Base-by-base conservation (phyloP, 2,797 vertebrate genomes). In the Myotis pilosus region DNA sequence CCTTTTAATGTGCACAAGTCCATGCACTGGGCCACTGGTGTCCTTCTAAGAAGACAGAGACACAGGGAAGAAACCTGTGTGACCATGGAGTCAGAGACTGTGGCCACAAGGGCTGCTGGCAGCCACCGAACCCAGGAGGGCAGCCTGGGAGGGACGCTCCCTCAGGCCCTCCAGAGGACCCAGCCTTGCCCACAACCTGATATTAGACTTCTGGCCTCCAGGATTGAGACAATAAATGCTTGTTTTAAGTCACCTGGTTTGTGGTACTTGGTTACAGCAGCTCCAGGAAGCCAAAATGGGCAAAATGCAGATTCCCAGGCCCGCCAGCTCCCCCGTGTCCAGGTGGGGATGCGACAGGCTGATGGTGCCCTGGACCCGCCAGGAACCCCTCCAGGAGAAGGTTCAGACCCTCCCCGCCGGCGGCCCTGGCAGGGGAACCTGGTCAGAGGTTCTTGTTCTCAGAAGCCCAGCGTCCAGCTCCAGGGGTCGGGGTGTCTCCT, bases 401-500 rank as follows among this genome's bases (percentile, higher is more conserved):
- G 47, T 20, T 55, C 0, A 0, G 30, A 22, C 22, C 13, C 17
- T 1, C 25, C 55, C 9, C 23, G 11, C 12, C 33, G 0, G 4
- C 16, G 6, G 23, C 38, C 41, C 22, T 23, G 7, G 22, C 0
- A 1, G 17, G 4, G 25, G 76, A 30, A 36, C 44, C 44, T 4
- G 6, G 3, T 3, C 20, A 57, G 38, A 1, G 0, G 8, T 66
- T 30, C 33, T 60, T 8, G 2, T 41, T 8, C 75, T 41, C 55
- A 71, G 53, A 76, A 82, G 36, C 33, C 60, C 80, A 23, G 25
- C 9, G 38, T 44, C 62, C 1, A 16, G 28, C 25, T 76, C n/a
- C 9, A 55, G 36, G 41, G 22, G 23, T 44, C 3, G 1, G 47
- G 36, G 4, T 2, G 2, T 30, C 28, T 41, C 55, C 78, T 16